Evolutionary conservation across 2,113 vertebrate species (phyloP), one percentile per base, ranked within the genome.

Genomic region (Cephalopholis sonnerati): DNA sequence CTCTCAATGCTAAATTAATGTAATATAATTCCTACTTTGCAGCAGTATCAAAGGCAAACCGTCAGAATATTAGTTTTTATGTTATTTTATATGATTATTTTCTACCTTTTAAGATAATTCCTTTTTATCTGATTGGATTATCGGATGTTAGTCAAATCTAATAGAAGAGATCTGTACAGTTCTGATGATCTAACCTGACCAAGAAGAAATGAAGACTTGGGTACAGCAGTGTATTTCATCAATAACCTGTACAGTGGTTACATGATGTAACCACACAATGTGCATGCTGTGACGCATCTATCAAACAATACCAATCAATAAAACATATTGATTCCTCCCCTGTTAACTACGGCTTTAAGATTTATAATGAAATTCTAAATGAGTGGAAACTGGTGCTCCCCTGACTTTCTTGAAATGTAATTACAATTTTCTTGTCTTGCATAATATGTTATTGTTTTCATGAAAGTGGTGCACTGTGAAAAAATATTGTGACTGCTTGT

Each of bases 261-360:
- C n/a, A 59, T 15, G 39, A 58, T n/a, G 20, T 41, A 71, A 73
- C 25, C 55, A 48, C 39, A 59, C 70, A 29, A 27, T 58, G 29
- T 46, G 17, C 70, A 29, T 48, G 24, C 32, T 62, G 9, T 36
- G 36, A 63, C 22, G 16, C 3, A 44, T 44, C 8, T 20, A 61
- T 73, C 25, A 17, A 61, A 74, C 27, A 32, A 32, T 4, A 48
- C 20, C 18, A 46, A 48, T 50, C 15, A 48, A 74, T 16, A 9
- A 71, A 27, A 27, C n/a, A 57, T 41, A 22, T 32, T 24, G 8
- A 32, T 24, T 62, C 25, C 50, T 16, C 24, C 39, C 3, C 15
- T 22, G 3, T 53, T 12, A n/a, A 27, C n/a, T 41, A 46, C 27
- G 9, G 4, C 29, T 39, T 44, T 72, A 18, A 32, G 20, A 55